These are phyloP conservation scores for Cirrhinus mrigala DNA, from an alignment of 2,797 vertebrate genomes.

Conservation along the genomic window DNA sequence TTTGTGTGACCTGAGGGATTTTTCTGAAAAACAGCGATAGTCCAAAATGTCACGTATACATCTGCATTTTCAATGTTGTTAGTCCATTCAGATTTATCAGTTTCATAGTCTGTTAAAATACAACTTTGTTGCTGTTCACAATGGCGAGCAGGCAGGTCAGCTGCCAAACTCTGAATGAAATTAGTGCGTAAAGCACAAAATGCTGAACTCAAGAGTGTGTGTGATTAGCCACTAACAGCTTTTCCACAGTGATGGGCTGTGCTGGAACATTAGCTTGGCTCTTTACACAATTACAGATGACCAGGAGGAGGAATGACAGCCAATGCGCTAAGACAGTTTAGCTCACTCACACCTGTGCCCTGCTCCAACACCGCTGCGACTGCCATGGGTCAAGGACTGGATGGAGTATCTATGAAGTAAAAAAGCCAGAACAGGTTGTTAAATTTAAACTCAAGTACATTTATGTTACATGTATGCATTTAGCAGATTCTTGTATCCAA, in stretches of 20 bases:
- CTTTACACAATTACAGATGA: slow-evolving; percentile 39
- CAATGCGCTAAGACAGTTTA: slow-evolving; percentile 22
- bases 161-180: slow-evolving; percentile 32
- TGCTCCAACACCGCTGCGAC: neutral
- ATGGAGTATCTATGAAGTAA: slow-evolving; percentile 19
- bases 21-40: too few species aligned
- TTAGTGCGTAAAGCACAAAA: slow-evolving; percentile 58
- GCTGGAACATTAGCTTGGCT: slow-evolving; percentile 31
- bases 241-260: slow-evolving; percentile 35
- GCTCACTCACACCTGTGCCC: slow-evolving; percentile 15
- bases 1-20: too few species aligned
- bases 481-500: neutral
- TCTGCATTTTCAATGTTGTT: neutral
- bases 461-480: neutral
- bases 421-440: neutral
- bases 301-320: slow-evolving; percentile 29
- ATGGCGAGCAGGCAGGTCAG: neutral
- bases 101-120: neutral
- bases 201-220: slow-evolving; percentile 52
- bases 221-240: slow-evolving; percentile 54
- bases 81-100: neutral
- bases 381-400: neutral
- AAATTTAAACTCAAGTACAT: neutral
- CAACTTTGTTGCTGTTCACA: neutral
- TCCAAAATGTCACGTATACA: neutral